Base-by-base conservation (phyloP, 2,888 invertebrate genomes). In the Venusia cambrica region DNA sequence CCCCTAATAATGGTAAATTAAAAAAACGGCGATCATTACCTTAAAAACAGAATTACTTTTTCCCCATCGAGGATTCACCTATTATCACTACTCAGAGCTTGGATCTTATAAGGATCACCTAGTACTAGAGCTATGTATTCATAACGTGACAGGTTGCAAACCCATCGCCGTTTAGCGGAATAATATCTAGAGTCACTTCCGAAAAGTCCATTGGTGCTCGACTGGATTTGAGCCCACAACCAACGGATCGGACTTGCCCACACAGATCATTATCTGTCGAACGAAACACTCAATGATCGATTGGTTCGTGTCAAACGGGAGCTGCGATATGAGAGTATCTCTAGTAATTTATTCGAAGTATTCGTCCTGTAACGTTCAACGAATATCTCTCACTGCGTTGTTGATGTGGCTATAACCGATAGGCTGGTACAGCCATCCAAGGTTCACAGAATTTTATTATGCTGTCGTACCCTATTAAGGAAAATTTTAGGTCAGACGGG, bases 271-370 rank as follows among this genome's bases (percentile, higher is more conserved):
- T 63, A 67, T 64, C 63, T 52, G 51, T 51, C 42, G 45, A 51
- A 59, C 57, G 66, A 63, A 68, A 67, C 63, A 45, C 37, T 51
- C 49, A 36, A 48, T 57, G 62, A 67, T 65, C 54, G 62, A 60
- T 64, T 56, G 53, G 45, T 52, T 38, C 29, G 43, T 51, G 59
- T 54, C 61, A 57, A 45, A 8, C 29, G 35, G 22, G 38, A 45
- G 24, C 39, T 29, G 32, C 36, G 27, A 44, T 46, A 33, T 35
- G 45, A 44, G 43, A 48, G 39, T 50, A 45, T 50, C 47, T 28
- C 28, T 31, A 19, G 33, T 31, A 48, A 45, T 46, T 47, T 42
- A 32, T 40, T 45, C 37, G 46, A 48, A 20, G 40, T 35, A 36
- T 43, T 45, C 33, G 35, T 39, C 36, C 40, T 21, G 34, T 34